Base-by-base conservation (phyloP, 2,888 invertebrate species). In the Clepsis dumicolana region DNA sequence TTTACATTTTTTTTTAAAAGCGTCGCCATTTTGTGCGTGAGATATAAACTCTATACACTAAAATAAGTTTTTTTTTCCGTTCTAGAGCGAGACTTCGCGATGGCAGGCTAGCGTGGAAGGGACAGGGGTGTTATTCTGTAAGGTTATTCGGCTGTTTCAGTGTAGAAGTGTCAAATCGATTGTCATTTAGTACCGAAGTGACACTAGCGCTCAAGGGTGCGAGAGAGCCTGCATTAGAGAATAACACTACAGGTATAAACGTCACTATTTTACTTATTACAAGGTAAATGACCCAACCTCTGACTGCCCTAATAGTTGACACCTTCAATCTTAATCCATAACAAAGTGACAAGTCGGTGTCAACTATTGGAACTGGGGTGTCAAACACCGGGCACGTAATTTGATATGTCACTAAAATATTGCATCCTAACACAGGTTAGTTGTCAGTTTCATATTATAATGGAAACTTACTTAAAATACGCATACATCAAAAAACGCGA, bases 331-430 rank as follows among this genome's bases (percentile, higher is more conserved):
- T n/a, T n/a, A n/a, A n/a, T n/a, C n/a, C n/a, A n/a, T n/a, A n/a
- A n/a, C n/a, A n/a, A n/a, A n/a, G n/a, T n/a, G n/a, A n/a, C n/a
- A n/a, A n/a, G n/a, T n/a, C n/a, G n/a, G n/a, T n/a, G n/a, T n/a
- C n/a, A n/a, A n/a, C n/a, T n/a, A n/a, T n/a, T n/a, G n/a, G n/a
- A n/a, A n/a, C n/a, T n/a, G n/a, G n/a, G n/a, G n/a, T n/a, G n/a
- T n/a, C n/a, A n/a, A n/a, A n/a, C n/a, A n/a, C n/a, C n/a, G n/a
- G n/a, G n/a, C n/a, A n/a, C n/a, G 3, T 41, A 63, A 44, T 18
- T 67, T 63, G 67, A 67, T 67, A 67, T 67, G 67, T 63, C 29
- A 50, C 35, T 67, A 27, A 50, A 41, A 67, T 63, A 67, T 67
- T 63, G 67, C 67, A 21, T 50, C 16, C 32, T 25, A 25, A 57